These are phyloP conservation scores for Sminthurinus aureus DNA, from an alignment of 2,888 invertebrate genomes.

Conservation along the genomic window DNA sequence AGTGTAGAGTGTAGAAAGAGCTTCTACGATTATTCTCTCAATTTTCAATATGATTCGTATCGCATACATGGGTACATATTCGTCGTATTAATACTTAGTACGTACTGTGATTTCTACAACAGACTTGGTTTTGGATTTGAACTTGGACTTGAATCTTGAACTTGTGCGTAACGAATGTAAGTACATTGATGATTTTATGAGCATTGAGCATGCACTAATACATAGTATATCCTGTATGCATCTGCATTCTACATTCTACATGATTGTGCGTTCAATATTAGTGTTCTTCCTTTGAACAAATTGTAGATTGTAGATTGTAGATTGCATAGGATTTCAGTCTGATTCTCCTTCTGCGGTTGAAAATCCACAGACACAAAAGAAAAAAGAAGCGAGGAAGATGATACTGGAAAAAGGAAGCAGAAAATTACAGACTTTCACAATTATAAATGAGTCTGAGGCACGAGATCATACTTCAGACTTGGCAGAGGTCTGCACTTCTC, in stretches of 20 bases:
- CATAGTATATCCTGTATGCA: background rate
- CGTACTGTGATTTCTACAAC: too few relatives aligned
- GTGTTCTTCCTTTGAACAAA: background rate
- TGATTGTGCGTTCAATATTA: background rate
- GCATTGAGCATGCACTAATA: background rate
- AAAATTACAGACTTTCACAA: conserved; percentile 40
- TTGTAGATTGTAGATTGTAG: background rate
- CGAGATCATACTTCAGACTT: conserved; percentile 34
- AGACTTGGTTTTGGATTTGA: too few relatives aligned
- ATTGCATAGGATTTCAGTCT: background rate
- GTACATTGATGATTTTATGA: too few relatives aligned
- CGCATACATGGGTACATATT: too few relatives aligned
- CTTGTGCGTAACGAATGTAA: too few relatives aligned
- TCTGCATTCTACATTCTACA: background rate
- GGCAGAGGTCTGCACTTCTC: background rate
- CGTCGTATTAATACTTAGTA: too few relatives aligned
- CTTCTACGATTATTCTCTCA: too few relatives aligned
- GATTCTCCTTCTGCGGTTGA: background rate
- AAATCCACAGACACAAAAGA: background rate
- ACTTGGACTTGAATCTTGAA: too few relatives aligned
- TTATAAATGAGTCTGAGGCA: conserved; percentile 41
- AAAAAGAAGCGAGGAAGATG: background rate
- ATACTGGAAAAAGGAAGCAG: conserved; percentile 34
- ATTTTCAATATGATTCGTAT: too few relatives aligned
- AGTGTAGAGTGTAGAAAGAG: too few relatives aligned